Evolutionary conservation across 2,797 vertebrate genomes (phyloP), one percentile per base, ranked within the genome.

Genomic region (Acipenser transmontanus): DNA sequence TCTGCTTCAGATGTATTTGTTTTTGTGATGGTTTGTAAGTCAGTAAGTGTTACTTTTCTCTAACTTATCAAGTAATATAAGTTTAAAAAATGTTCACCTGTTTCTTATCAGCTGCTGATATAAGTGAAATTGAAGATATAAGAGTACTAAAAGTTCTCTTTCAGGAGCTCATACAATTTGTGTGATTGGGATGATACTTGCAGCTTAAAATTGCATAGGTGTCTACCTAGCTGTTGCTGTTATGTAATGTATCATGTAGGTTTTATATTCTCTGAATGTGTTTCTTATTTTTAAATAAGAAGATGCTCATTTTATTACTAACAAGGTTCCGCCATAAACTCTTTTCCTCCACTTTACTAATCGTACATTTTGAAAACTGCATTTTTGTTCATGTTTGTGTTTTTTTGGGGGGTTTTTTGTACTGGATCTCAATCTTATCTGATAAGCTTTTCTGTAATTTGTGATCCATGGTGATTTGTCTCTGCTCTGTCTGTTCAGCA

Each of bases 401-500:
- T 51, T 49, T 13, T 34, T 60, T 34, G n/a, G n/a, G n/a, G n/a
- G n/a, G n/a, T 60, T 48, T 10, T 49, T 12, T 61, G n/a, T 10
- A 50, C 14, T 59, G 56, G 65, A 48, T 17, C 47, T 47, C 12
- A 61, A 17, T 54, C 67, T 20, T 6, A 65, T 56, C 70, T 69
- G 63, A 63, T 52, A 63, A 65, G 63, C 73, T 70, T 66, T 66
- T 59, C 54, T 60, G 59, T 60, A 7, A 63, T 56, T 51, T 78
- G 81, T 78, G 70, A 74, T 84, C 20, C 81, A 73, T 89, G 85
- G 89, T 93, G 91, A 94, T 81, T 89, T 90, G 81, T 89, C 84
- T 93, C 85, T 94, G 91, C 89, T 93, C 91, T 94, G 90, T 94
- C 91, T 92, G 91, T 98, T 91, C 93, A 99, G 97, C 97, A 99